A percentile compares a stretch with the other conserved stretches of the same genome.
These are phyloP conservation scores for Bombus fervidus DNA, from an alignment of 1,140 invertebrate species.

Conservation along the genomic window DNA sequence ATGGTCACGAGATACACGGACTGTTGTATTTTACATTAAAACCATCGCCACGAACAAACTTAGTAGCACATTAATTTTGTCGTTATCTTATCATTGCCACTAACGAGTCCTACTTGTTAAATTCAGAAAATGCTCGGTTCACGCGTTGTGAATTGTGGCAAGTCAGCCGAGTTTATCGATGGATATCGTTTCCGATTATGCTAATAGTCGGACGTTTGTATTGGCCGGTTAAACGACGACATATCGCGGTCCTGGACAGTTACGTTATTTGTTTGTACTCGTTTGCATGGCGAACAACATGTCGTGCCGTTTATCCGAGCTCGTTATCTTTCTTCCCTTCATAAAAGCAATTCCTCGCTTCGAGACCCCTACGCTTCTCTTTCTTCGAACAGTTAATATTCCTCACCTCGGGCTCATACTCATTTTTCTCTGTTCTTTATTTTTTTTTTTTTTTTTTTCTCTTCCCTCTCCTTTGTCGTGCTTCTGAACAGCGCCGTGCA, in stretches of 20 bases:
- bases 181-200: conserved; percentile 65
- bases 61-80: conserved; percentile 26
- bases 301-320: background rate
- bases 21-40: conserved; percentile 39
- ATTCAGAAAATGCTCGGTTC: conserved; percentile 34
- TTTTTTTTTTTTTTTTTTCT: background rate
- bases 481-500: background rate
- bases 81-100: conserved; percentile 41
- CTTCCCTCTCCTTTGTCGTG: background rate
- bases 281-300: conserved; percentile 54
- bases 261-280: conserved; percentile 57
- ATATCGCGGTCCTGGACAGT: conserved; percentile 53
- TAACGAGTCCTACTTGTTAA: conserved; percentile 52
- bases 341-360: conserved; percentile 39
- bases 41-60: conserved; percentile 14
- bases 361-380: background rate
- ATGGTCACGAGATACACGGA: conserved; percentile 9
- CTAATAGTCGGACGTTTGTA: conserved; percentile 53
- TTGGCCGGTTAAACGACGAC: conserved; percentile 41
- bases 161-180: conserved; percentile 55
- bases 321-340: conserved; percentile 33
- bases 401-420: background rate
- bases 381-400: background rate
- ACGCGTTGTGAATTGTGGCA: conserved; percentile 30
- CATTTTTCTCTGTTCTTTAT: background rate